Percentiles rank a stretch among this genome's conserved stretches.
Evolutionary conservation across 2,113 vertebrate species (phyloP).

Genomic region (Ictalurus furcatus): DNA sequence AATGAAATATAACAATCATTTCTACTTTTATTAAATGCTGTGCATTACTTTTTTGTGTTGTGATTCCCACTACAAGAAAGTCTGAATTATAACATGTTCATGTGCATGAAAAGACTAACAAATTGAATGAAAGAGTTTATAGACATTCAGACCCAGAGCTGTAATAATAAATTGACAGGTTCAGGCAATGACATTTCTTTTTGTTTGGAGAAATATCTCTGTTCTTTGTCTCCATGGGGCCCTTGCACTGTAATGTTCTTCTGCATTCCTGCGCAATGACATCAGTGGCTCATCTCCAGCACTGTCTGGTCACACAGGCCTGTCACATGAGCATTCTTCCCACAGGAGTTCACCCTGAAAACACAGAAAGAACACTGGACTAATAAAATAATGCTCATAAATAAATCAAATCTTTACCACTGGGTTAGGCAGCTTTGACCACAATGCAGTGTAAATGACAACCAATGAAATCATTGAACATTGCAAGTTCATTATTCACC

Average conservation of each 20-base stretch:
- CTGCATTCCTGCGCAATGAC: conserved; percentile 46
- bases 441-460: neutral
- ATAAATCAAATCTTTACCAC: no score
- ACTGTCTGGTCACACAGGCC: conserved; percentile 43
- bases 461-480: neutral
- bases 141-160: neutral
- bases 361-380: conserved; percentile 4
- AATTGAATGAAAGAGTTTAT: neutral
- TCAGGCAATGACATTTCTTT: conserved; percentile 18
- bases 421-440: neutral
- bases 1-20: neutral
- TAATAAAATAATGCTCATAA: neutral
- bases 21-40: neutral
- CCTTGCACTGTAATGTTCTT: conserved; percentile 37
- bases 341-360: conserved; percentile 34
- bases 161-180: neutral
- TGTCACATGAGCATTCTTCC: conserved; percentile 42
- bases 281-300: conserved; percentile 43
- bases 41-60: neutral
- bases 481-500: neutral
- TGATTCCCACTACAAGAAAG: neutral
- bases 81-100: neutral
- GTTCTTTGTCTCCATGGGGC: conserved; percentile 14
- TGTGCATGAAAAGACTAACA: neutral
- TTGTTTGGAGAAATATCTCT: conserved; percentile 33